These are phyloP conservation scores for Apodemus agrarius DNA, from an alignment of 2,797 vertebrate species.

Conservation along the genomic window DNA sequence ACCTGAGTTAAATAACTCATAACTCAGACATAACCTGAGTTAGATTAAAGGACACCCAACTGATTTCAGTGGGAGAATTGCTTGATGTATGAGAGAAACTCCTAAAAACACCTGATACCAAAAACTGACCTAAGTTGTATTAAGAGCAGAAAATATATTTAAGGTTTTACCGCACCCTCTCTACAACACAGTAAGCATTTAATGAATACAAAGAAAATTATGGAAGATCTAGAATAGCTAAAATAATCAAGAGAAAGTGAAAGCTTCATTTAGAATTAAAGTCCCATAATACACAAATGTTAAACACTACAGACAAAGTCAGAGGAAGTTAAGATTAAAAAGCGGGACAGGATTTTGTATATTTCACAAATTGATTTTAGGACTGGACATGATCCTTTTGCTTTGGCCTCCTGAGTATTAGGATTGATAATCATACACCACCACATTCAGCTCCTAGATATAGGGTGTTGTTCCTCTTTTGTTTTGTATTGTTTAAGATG, in stretches of 20 bases:
- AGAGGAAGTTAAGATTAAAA: neutral
- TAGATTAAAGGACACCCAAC: neutral
- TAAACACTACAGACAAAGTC: slow-evolving; percentile 4
- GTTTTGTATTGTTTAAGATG: neutral
- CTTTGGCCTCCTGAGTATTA: neutral
- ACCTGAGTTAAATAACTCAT: neutral
- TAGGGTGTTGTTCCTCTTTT: neutral
- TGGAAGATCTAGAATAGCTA: slow-evolving; percentile 22
- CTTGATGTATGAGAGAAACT: neutral
- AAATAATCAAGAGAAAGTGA: slow-evolving; percentile 2
- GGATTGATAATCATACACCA: neutral
- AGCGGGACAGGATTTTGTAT: neutral
- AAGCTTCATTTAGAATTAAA: slow-evolving; percentile 2
- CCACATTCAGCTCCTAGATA: neutral
- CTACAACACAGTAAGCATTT: neutral
- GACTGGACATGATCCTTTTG: neutral
- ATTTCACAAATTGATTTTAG: neutral
- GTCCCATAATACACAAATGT: neutral
- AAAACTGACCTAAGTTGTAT: neutral
- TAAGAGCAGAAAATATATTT: neutral
- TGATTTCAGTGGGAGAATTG: neutral
- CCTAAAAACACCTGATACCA: neutral
- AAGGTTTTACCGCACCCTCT: neutral
- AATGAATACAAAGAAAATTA: slow-evolving; percentile 47
- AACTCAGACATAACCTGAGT: no score